A percentile compares a stretch with the other conserved stretches of the same genome.
Evolutionary conservation across 1,140 invertebrate genomes (phyloP).

Genomic region (Idris sp.): DNA sequence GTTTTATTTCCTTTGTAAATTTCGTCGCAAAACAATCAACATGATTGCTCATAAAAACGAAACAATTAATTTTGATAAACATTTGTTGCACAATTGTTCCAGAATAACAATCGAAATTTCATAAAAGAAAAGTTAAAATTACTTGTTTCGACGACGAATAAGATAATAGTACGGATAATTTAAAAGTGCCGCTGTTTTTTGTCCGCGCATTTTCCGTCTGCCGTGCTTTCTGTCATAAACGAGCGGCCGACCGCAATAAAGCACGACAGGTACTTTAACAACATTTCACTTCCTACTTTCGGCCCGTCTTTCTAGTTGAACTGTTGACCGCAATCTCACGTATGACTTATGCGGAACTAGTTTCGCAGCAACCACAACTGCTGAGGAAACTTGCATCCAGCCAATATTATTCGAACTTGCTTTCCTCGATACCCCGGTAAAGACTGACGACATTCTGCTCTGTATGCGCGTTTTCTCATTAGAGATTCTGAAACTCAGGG

Average conservation of each 20-base stretch:
- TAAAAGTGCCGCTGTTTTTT: no score
- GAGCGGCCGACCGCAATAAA: constrained; percentile 24
- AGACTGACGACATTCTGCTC: constrained; percentile 9
- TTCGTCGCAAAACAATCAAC: no score
- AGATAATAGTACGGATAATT: no score
- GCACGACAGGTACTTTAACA: constrained; percentile 40
- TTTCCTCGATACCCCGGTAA: constrained; percentile 10
- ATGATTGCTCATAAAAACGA: no score
- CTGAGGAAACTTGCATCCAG: constrained; percentile 15
- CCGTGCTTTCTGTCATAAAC: constrained; percentile 19
- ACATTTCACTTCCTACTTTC: constrained; percentile 22
- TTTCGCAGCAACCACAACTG: constrained; percentile 3
- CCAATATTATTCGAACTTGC: constrained; percentile 42
- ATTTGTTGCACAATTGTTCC: no score
- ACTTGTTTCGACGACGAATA: no score
- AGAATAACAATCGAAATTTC: no score
- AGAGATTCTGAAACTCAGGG: constrained; percentile 53
- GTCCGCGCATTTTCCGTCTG: no score
- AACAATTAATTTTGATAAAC: no score
- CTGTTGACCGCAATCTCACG: constrained; percentile 50
- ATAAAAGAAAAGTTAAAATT: no score
- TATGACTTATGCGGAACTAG: constrained; percentile 37
- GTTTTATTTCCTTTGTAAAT: no score
- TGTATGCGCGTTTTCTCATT: constrained; percentile 54
- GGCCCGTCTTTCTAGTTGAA: constrained; percentile 16